These are phyloP conservation scores for Noctilio leporinus DNA, from an alignment of 2,113 vertebrate species.

Conservation along the genomic window DNA sequence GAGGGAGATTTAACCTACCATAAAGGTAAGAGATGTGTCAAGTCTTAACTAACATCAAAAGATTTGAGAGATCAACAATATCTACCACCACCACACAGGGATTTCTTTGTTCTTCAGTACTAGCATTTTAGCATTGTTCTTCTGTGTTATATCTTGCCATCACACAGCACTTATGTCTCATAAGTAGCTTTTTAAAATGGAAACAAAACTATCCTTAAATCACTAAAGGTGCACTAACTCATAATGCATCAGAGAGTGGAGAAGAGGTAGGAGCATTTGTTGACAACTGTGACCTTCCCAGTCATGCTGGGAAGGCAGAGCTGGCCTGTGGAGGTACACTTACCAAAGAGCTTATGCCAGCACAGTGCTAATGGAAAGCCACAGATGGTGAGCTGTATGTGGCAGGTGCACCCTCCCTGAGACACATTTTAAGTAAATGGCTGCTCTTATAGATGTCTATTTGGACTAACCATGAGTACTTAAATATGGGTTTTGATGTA, in stretches of 20 bases:
- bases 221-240: background rate
- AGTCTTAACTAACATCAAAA: background rate
- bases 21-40: background rate
- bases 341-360: background rate
- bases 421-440: constrained; percentile 32
- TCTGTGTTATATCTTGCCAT: background rate
- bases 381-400: constrained; percentile 4
- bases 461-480: constrained; percentile 16
- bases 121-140: background rate
- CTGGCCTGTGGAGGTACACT: background rate
- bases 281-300: background rate
- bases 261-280: background rate
- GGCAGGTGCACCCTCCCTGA: background rate
- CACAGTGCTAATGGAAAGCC: constrained; percentile 20
- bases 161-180: background rate
- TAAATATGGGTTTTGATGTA: constrained; percentile 49
- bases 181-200: background rate
- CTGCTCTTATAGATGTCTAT: background rate
- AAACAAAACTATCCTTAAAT: background rate
- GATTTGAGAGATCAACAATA: background rate
- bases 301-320: constrained; percentile 1
- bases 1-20: background rate
- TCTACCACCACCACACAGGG: background rate
- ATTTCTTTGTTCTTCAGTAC: background rate
- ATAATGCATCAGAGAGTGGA: background rate